A percentile compares a stretch with the other conserved stretches of the same genome.
Conservation (phyloP, 2,888 invertebrate species). For the Ormyrus nitidulus region DNA sequence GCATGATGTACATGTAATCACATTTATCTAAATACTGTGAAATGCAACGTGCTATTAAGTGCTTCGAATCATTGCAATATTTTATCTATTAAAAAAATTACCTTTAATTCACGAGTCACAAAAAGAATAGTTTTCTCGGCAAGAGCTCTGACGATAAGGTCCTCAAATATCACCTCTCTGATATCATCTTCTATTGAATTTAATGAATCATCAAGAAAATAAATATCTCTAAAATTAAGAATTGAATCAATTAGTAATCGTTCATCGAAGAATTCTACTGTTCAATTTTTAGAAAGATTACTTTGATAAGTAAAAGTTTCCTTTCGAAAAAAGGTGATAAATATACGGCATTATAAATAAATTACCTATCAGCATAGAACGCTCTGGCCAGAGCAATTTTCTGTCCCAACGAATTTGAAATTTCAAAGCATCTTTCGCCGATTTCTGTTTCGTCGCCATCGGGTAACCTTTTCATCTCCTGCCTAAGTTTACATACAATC, state of each 20-base stretch:
- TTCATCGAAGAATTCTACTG: neutral
- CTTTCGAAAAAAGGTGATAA: neutral
- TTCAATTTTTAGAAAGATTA: conserved; percentile 9
- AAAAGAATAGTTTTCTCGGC: conserved; percentile 78
- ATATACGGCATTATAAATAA: neutral
- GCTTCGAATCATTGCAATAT: too few species aligned
- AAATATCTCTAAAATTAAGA: conserved; percentile 76
- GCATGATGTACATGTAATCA: conserved; percentile 79
- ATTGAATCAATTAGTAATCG: neutral
- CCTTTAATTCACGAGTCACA: conserved; percentile 81
- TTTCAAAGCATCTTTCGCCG: conserved; percentile 78
- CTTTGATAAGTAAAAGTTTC: neutral
- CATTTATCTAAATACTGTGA: conserved; percentile 78
- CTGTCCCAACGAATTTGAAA: conserved; percentile 78
- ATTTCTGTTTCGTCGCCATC: conserved; percentile 79
- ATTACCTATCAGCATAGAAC: conserved; percentile 75
- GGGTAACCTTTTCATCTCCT: conserved; percentile 78
- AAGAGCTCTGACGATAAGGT: conserved; percentile 77
- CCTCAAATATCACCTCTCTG: conserved; percentile 77
- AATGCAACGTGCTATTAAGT: too few species aligned
- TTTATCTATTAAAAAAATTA: conserved; percentile 50
- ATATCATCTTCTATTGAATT: conserved; percentile 78
- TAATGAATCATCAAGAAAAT: conserved; percentile 79
- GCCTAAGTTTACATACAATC: conserved; percentile 77
- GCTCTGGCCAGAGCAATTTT: conserved; percentile 78